Base-by-base conservation (phyloP, 53 echinoderm and acorn worm species). In the Mesocentrotus franciscanus region DNA sequence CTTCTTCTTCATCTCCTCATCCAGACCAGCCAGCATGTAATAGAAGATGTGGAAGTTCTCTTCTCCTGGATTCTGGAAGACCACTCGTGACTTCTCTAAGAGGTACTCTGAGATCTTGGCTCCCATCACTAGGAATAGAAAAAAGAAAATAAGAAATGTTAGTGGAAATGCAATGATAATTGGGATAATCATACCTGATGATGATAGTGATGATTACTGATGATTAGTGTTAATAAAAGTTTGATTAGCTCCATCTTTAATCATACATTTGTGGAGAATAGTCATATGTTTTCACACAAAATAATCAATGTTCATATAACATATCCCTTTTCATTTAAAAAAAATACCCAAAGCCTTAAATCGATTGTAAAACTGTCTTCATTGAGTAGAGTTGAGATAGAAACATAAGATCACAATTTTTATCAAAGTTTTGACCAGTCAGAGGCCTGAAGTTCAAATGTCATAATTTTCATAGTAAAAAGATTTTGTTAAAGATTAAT, bases 41-140 rank as follows among this genome's bases (percentile, higher is more conserved):
- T 99, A 99, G 96, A 99, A 99, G 95, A 99, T 99, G 94, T 99
- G 99, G 61, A 99, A 99, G 90, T 98, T 99, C 96, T 99, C 99
- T 95, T 99, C 99, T 49, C 96, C 98, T 36, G 98, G 97, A 90
- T 99, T 99, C 94, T 99, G 99, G 93, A 96, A 96, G 68, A 98
- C 96, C 15, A 99, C 99, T 62, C 99, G 95, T 4, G 99, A 99
- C 79, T 99, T 99, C 96, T 99, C 99, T 92, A 99, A 71, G 27
- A 99, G 97, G 75, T 99, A 99, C 94, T 99, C 99, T 0, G 99
- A 99, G 57, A 99, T 99, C 94, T 99, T 99, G n/a, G 99, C 99
- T 62, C 99, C 99, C 97, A 98, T 99, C 81, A 99, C 99, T 99
- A 74, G 20, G 18, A 17, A 29, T 27, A n/a, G n/a, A n/a, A n/a